These are phyloP conservation scores for Acanthopagrus latus DNA, from an alignment of 2,797 vertebrate species.

Conservation along the genomic window DNA sequence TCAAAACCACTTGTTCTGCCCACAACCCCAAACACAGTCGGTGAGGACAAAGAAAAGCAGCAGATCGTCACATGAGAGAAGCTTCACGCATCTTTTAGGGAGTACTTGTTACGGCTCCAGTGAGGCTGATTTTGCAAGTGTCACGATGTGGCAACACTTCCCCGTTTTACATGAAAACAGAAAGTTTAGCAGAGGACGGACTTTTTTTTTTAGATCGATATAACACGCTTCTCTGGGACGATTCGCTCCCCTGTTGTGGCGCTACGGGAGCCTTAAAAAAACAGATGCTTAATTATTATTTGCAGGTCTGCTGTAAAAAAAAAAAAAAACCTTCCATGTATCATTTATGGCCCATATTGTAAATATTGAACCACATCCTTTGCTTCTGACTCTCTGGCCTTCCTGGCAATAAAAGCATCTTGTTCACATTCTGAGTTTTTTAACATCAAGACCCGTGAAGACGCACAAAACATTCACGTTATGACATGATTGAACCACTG, in stretches of 20 bases:
- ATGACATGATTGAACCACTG: not conserved
- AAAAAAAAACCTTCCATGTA: slow-evolving; percentile 4
- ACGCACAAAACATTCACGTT: not conserved
- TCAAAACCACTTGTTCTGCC: too few species aligned
- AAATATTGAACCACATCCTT: slow-evolving; percentile 69
- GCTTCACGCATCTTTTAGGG: too few species aligned
- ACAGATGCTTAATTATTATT: slow-evolving; percentile 16
- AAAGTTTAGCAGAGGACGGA: not conserved
- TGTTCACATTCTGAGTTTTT: slow-evolving; percentile 29
- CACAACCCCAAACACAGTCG: too few species aligned
- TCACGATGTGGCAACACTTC: not conserved
- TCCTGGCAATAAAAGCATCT: slow-evolving; percentile 44
- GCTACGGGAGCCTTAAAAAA: not conserved
- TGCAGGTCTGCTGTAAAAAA: slow-evolving; percentile 23
- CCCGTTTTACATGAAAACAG: not conserved
- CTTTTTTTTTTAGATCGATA: not conserved
- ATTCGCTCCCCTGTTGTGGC: not conserved
- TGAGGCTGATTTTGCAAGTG: not conserved
- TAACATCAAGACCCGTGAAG: not conserved
- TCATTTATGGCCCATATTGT: slow-evolving; percentile 56
- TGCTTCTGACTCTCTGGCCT: slow-evolving; percentile 20
- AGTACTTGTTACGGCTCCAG: not conserved
- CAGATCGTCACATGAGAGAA: not conserved
- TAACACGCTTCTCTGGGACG: not conserved
- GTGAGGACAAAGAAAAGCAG: too few species aligned